Percentiles rank a stretch among this genome's conserved stretches.
phyloP scores from a whole-genome alignment of 2,113 vertebrate genomes.

The Lipophrys pholis region DNA sequence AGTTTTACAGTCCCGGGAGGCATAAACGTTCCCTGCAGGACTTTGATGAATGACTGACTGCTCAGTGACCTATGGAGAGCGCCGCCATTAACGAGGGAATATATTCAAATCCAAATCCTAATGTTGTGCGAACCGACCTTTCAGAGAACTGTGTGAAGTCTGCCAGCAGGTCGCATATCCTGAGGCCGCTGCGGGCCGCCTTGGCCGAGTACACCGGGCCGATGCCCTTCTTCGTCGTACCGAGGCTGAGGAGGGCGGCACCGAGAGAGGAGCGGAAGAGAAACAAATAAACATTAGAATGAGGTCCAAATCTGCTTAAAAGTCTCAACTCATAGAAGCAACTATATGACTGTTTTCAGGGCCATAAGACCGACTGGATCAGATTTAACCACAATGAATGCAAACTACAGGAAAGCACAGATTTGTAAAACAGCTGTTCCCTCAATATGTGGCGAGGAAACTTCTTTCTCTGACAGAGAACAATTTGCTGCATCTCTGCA shows the following conservation, averaged over 20 bases:
- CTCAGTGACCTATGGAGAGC: background rate
- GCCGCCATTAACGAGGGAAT: background rate
- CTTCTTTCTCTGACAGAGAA: background rate
- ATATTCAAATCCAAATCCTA: background rate
- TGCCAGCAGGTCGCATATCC: conserved; percentile 96
- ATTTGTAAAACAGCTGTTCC: background rate
- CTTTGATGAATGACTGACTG: background rate
- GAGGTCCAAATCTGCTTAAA: background rate
- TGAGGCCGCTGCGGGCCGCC: conserved; percentile 94
- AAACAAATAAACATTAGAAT: background rate
- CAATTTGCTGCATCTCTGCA: background rate
- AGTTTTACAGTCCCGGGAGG: background rate
- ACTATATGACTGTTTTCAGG: background rate
- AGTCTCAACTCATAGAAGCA: background rate
- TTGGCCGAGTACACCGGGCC: conserved; percentile 98
- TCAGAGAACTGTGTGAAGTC: conserved; percentile 96
- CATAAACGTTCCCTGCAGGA: background rate
- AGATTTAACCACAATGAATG: background rate
- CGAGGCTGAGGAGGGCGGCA: conserved; percentile 89
- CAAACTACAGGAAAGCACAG: too few relatives aligned
- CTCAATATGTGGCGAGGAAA: background rate
- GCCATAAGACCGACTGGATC: too few relatives aligned
- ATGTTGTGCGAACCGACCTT: conserved; percentile 81
- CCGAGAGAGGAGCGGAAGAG: too few relatives aligned
- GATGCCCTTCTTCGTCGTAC: conserved; percentile 98